Evolutionary conservation across 2,888 invertebrate genomes (phyloP).

Genomic region (Exocentrus adspersus): DNA sequence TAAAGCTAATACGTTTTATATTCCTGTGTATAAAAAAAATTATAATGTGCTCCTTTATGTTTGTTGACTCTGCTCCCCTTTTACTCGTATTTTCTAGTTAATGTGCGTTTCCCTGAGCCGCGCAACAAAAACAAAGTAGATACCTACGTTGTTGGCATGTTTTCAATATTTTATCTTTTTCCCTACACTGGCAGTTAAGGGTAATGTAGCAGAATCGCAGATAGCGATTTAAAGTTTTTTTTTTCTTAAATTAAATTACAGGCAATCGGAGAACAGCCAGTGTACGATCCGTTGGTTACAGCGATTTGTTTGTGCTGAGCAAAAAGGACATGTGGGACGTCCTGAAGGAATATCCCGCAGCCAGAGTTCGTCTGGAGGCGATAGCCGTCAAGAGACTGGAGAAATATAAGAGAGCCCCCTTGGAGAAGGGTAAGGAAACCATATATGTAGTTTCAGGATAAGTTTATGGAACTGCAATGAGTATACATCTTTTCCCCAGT

Average conservation of each 20-base stretch:
- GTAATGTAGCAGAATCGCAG: not conserved
- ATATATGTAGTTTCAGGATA: no score
- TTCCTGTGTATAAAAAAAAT: no score
- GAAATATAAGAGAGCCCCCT: slow-evolving; percentile 94
- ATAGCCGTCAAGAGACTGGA: slow-evolving; percentile 97
- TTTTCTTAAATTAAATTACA: slow-evolving; percentile 58
- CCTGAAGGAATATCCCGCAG: slow-evolving; percentile 93
- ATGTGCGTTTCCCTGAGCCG: not conserved
- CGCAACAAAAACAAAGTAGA: slow-evolving; percentile 18
- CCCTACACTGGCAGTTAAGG: not conserved
- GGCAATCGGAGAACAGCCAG: slow-evolving; percentile 98
- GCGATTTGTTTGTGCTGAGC: slow-evolving; percentile 97
- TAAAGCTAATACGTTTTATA: not conserved
- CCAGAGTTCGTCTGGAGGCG: slow-evolving; percentile 92
- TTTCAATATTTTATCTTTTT: slow-evolving; percentile 31
- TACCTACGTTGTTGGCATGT: slow-evolving; percentile 32
- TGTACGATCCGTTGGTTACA: slow-evolving; percentile 97
- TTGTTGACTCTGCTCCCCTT: not conserved
- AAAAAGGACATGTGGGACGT: slow-evolving; percentile 99
- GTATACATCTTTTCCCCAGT: no score
- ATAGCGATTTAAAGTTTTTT: slow-evolving; percentile 12
- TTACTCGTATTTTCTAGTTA: not conserved
- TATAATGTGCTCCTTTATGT: not conserved
- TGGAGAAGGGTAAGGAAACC: slow-evolving; percentile 92
- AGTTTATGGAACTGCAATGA: no score